These are phyloP conservation scores for Zoroaster sp. DNA, from an alignment of 53 echinoderm and acorn worm species.

Conservation along the genomic window DNA sequence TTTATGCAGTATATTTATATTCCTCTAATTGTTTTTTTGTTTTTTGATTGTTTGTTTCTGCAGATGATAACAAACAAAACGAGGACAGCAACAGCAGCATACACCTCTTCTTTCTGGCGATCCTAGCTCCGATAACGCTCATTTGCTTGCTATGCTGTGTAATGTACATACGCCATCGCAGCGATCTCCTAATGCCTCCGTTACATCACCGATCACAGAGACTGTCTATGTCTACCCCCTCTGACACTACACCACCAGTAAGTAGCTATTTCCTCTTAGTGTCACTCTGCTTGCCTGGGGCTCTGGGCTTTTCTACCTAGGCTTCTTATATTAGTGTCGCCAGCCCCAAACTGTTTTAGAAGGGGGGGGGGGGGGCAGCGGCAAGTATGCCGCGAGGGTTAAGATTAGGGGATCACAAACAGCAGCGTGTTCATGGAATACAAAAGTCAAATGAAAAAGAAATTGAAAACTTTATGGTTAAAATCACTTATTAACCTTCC, in stretches of 20 bases:
- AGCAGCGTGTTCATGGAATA: too few species aligned
- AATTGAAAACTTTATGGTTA: too few species aligned
- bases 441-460: too few species aligned
- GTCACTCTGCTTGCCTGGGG: too few species aligned
- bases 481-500: too few species aligned
- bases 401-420: too few species aligned
- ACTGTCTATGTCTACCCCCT: slow-evolving; percentile 48
- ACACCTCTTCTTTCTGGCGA: slow-evolving; percentile 70
- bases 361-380: too few species aligned
- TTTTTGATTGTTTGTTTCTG: neutral
- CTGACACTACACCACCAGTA: slow-evolving; percentile 64
- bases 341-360: too few species aligned
- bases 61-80: slow-evolving; percentile 39
- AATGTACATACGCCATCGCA: slow-evolving; percentile 74
- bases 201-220: slow-evolving; percentile 44
- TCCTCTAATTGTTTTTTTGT: neutral
- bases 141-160: slow-evolving; percentile 89
- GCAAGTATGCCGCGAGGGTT: too few species aligned
- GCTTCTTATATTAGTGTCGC: too few species aligned
- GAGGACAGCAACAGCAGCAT: slow-evolving; percentile 33
- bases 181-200: slow-evolving; percentile 45
- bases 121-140: slow-evolving; percentile 82
- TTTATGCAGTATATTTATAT: neutral
- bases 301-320: too few species aligned
- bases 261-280: neutral